Evolutionary conservation across 2,888 invertebrate species (phyloP).

Genomic region (Drosophila pegasa): DNA sequence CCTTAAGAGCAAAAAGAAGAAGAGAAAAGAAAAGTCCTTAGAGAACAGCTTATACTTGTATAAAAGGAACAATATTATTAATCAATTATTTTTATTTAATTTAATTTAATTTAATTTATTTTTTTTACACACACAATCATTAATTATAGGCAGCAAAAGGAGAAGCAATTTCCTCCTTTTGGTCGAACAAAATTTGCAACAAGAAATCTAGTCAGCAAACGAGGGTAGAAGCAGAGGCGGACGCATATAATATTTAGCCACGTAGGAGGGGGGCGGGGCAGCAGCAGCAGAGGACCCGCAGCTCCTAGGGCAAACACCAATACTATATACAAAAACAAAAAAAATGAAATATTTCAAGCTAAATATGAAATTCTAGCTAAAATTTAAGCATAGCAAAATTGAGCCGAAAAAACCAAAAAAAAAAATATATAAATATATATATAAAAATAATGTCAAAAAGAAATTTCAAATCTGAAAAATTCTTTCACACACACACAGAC

Average conservation of each 20-base stretch:
- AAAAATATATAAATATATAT: not conserved
- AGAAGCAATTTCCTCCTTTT: slow-evolving; percentile 58
- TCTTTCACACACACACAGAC: slow-evolving; percentile 1
- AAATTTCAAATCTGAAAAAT: slow-evolving; percentile 3
- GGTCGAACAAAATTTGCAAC: slow-evolving; percentile 76
- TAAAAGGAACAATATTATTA: slow-evolving; percentile 5
- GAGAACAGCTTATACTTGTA: slow-evolving; percentile 30
- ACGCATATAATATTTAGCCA: slow-evolving; percentile 38
- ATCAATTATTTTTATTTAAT: slow-evolving; percentile 3
- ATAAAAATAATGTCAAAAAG: not conserved
- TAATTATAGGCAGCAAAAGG: slow-evolving; percentile 47
- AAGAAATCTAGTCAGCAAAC: slow-evolving; percentile 73
- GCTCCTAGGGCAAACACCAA: not conserved
- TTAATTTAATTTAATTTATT: slow-evolving; percentile 2
- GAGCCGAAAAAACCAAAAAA: slow-evolving; percentile 12
- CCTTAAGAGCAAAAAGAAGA: slow-evolving; percentile 28
- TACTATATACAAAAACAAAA: slow-evolving; percentile 29
- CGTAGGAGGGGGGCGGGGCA: not conserved
- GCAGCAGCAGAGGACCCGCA: no score
- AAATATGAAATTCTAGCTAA: slow-evolving; percentile 41
- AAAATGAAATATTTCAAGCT: no score
- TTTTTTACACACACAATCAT: slow-evolving; percentile 34
- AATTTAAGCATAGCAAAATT: slow-evolving; percentile 64
- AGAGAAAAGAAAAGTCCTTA: slow-evolving; percentile 10
- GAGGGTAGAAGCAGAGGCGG: slow-evolving; percentile 45